Evolutionary conservation across 2,113 vertebrate genomes (phyloP).

Genomic region (Protomyctophum bolini): DNA sequence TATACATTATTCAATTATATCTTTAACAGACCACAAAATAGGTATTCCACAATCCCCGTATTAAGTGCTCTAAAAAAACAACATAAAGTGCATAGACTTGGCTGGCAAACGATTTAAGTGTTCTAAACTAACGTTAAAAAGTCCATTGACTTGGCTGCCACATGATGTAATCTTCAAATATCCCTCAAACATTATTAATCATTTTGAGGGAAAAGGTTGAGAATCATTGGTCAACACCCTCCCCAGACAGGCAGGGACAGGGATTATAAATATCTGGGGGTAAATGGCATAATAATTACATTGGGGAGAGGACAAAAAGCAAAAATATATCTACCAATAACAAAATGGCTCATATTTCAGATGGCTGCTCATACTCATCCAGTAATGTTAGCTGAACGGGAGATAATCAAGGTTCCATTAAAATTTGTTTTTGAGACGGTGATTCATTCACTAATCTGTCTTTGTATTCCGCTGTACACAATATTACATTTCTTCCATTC

Average conservation of each 20-base stretch:
- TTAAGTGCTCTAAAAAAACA: too few species aligned
- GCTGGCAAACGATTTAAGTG: too few species aligned
- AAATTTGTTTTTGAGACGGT: constrained; percentile 50
- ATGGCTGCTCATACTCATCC: constrained; percentile 21
- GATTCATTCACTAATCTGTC: constrained; percentile 15
- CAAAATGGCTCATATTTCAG: constrained; percentile 35
- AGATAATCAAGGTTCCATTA: constrained; percentile 38
- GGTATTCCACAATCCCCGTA: too few species aligned
- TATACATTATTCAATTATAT: too few species aligned
- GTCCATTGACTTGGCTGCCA: too few species aligned
- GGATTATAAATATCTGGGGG: background rate
- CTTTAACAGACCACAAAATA: background rate
- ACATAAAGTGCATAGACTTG: too few species aligned
- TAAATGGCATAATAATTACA: background rate
- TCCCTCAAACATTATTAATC: too few species aligned
- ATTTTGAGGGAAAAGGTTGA: too few species aligned
- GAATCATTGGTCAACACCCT: background rate
- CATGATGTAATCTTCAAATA: too few species aligned
- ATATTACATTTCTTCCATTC: background rate
- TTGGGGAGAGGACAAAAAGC: constrained; percentile 1
- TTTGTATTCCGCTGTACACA: constrained; percentile 37
- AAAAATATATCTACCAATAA: background rate
- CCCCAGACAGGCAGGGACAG: background rate
- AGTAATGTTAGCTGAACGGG: constrained; percentile 15
- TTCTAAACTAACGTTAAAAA: too few species aligned